Evolutionary conservation across 1,140 invertebrate genomes (phyloP).

Genomic region (Dendrolimus punctatus): DNA sequence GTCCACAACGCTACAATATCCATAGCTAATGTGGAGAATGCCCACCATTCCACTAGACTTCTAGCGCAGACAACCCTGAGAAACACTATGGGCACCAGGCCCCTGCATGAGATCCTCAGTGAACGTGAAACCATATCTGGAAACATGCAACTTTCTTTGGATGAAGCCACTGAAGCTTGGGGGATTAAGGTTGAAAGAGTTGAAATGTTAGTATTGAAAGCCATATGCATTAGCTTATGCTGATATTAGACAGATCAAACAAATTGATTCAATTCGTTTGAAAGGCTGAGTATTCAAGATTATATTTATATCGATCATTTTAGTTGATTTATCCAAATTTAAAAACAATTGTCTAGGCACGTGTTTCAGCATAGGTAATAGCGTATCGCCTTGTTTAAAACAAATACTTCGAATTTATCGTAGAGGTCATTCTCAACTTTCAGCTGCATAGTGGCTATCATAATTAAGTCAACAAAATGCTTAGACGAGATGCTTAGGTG

Average conservation of each 20-base stretch:
- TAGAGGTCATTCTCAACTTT: too few relatives aligned
- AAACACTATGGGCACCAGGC: slow-evolving; percentile 95
- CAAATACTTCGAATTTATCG: too few relatives aligned
- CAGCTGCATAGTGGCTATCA: too few relatives aligned
- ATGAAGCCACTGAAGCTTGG: slow-evolving; percentile 96
- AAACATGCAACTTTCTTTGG: slow-evolving; percentile 87
- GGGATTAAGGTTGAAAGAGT: slow-evolving; percentile 97
- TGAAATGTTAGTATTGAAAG: slow-evolving; percentile 85
- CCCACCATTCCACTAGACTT: slow-evolving; percentile 91
- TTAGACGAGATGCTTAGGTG: too few relatives aligned
- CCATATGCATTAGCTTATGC: background rate
- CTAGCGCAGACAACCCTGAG: slow-evolving; percentile 93
- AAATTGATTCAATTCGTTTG: too few relatives aligned
- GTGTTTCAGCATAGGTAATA: too few relatives aligned
- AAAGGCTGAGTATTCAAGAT: too few relatives aligned
- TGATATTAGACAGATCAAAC: background rate
- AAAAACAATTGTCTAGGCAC: too few relatives aligned
- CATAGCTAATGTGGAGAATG: slow-evolving; percentile 97
- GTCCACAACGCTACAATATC: slow-evolving; percentile 97
- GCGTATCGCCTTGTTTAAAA: too few relatives aligned
- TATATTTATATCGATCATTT: too few relatives aligned
- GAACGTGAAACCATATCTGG: slow-evolving; percentile 94
- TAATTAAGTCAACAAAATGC: too few relatives aligned
- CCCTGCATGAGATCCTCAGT: slow-evolving; percentile 95
- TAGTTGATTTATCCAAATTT: too few relatives aligned